Conservation (phyloP, 2,113 vertebrate species). For the Lepidothrix coronata region DNA sequence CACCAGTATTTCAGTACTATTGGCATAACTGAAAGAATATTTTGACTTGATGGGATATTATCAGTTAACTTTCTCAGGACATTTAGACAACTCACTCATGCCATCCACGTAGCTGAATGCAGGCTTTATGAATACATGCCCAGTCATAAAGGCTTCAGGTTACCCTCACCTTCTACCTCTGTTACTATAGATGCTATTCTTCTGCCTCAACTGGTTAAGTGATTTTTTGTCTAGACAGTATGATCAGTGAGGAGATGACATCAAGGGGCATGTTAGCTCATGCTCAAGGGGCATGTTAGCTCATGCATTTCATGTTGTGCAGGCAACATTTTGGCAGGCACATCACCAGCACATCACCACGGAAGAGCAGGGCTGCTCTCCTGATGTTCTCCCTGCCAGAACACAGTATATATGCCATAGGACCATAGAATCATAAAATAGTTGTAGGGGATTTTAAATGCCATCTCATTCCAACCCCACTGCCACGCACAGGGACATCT, state of each 20-base stretch:
- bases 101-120: background rate
- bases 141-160: background rate
- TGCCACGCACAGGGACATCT: background rate
- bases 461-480: background rate
- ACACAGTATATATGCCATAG: background rate
- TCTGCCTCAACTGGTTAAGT: background rate
- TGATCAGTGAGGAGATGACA: background rate
- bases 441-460: background rate
- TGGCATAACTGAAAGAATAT: background rate
- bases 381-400: background rate
- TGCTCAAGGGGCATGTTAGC: background rate
- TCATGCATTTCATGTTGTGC: background rate
- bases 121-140: background rate
- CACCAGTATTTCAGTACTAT: background rate
- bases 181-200: background rate
- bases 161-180: background rate
- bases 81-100: background rate
- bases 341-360: background rate
- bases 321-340: background rate
- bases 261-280: background rate
- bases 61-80: background rate
- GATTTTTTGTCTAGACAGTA: background rate
- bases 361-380: background rate
- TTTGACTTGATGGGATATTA: background rate
- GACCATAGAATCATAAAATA: background rate